Evolutionary conservation across 2,113 vertebrate species (phyloP), one percentile per base, ranked within the genome.

Genomic region (Corythornis cristatus): DNA sequence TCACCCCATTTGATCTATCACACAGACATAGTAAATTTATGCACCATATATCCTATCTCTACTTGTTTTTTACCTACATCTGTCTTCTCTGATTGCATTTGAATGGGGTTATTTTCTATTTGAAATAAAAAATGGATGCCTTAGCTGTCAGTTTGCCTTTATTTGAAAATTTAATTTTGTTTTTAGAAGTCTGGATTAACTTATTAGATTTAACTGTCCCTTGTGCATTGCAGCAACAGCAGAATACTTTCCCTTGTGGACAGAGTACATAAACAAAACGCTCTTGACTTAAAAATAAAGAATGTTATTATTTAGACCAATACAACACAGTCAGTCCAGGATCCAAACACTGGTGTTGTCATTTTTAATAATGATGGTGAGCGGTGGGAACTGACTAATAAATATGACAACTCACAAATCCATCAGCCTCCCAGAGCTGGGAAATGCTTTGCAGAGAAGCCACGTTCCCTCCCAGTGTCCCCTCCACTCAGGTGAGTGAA

Each of bases 111-210:
- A 87, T 97, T 97, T 97, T 96, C 95, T 98, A 78, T 97, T 98
- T 97, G 98, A 98, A 98, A 98, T 97, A 98, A 97, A 97, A 98
- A 97, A 98, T 98, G 96, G 97, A 98, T 97, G 97, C 96, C 92
- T 96, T 92, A 94, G 95, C 97, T 98, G 97, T 98, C 97, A 97
- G 89, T 91, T 84, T 88, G 96, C 95, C 95, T 97, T 96, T 97
- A 97, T 97, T 97, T 97, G 98, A 97, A 97, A 98, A 97, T 97
- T 96, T 98, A 97, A 98, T 98, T 98, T 98, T 95, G 82, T 98
- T 98, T 98, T 97, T 92, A 61, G 96, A 96, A 97, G 95, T 95
- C 96, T 92, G 93, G 96, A 97, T 98, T 97, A 97, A 97, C 51
- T 98, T 97, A 98, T 97, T 98, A 97, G 97, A 98, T 98, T 98